Conservation (phyloP, 1,140 invertebrate species). For the Leptinotarsa undecemlineata region DNA sequence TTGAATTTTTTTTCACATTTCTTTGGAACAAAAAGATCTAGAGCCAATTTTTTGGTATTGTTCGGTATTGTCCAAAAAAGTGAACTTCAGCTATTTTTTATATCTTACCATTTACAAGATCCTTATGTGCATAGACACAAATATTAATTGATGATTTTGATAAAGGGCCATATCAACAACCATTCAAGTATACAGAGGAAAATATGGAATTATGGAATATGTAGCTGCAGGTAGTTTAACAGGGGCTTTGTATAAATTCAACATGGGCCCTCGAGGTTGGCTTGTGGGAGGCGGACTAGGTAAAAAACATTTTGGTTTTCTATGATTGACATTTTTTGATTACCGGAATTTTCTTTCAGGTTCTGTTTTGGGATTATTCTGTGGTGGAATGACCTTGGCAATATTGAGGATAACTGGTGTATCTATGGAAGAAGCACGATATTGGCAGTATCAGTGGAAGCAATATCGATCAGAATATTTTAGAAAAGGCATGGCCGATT, state of each 20-base stretch:
- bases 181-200: conserved; percentile 68
- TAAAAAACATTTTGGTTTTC: conserved; percentile 37
- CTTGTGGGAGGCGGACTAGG: conserved; percentile 64
- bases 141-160: conserved; percentile 22
- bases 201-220: conserved; percentile 69
- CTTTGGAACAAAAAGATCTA: too few relatives aligned
- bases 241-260: conserved; percentile 66
- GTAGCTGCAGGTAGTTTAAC: conserved; percentile 63
- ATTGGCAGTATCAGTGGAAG: conserved; percentile 60
- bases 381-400: conserved; percentile 55
- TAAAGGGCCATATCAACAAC: conserved; percentile 63
- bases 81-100: too few relatives aligned
- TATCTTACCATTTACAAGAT: too few relatives aligned
- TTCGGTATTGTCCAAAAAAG: too few relatives aligned
- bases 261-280: conserved; percentile 66
- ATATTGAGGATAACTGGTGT: conserved; percentile 59
- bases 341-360: conserved; percentile 52
- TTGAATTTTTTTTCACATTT: too few relatives aligned
- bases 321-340: not conserved
- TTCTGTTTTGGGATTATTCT: conserved; percentile 58
- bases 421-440: conserved; percentile 60
- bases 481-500: conserved; percentile 44
- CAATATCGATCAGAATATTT: conserved; percentile 49
- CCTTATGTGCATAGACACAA: too few relatives aligned
- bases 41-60: too few relatives aligned